Conservation (phyloP, 2,113 vertebrate species). For the Thunnus thynnus region DNA sequence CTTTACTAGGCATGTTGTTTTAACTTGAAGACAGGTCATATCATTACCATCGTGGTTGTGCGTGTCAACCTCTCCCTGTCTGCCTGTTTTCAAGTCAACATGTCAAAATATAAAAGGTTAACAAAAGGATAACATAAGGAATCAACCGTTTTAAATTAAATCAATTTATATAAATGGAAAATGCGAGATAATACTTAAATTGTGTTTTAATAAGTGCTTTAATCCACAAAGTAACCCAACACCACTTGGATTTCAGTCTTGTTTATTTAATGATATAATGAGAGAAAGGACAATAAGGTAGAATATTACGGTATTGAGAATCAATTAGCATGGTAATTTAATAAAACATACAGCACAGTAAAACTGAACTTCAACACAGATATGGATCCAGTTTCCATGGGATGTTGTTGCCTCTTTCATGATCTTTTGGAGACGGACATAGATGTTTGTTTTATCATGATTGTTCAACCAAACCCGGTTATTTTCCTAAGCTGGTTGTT, state of each 20-base stretch:
- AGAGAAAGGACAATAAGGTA: slow-evolving; percentile 11
- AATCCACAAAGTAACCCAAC: slow-evolving; percentile 41
- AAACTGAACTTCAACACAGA: slow-evolving; percentile 52
- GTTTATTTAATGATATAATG: slow-evolving; percentile 34
- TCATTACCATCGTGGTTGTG: slow-evolving; percentile 43
- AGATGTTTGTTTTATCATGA: slow-evolving; percentile 84
- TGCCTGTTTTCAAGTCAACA: slow-evolving; percentile 41
- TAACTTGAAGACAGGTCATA: slow-evolving; percentile 41
- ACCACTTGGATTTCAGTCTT: slow-evolving; percentile 13
- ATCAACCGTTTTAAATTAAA: slow-evolving; percentile 33
- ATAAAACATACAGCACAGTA: slow-evolving; percentile 48
- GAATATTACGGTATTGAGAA: slow-evolving; percentile 1
- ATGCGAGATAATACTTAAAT: slow-evolving; percentile 32
- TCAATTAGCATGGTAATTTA: slow-evolving; percentile 46
- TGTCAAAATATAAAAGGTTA: slow-evolving; percentile 55
- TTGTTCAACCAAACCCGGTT: slow-evolving; percentile 72
- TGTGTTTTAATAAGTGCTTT: slow-evolving; percentile 31
- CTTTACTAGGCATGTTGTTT: slow-evolving; percentile 65
- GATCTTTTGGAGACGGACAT: slow-evolving; percentile 56
- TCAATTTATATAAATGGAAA: slow-evolving; percentile 37
- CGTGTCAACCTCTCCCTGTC: slow-evolving; percentile 14
- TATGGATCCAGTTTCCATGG: slow-evolving; percentile 63
- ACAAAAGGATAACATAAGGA: slow-evolving; percentile 21
- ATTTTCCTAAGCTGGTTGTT: slow-evolving; percentile 82
- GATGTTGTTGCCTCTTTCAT: slow-evolving; percentile 62